Evolutionary conservation across 2,113 vertebrate species (phyloP).

Genomic region (Amphiprion ocellaris): DNA sequence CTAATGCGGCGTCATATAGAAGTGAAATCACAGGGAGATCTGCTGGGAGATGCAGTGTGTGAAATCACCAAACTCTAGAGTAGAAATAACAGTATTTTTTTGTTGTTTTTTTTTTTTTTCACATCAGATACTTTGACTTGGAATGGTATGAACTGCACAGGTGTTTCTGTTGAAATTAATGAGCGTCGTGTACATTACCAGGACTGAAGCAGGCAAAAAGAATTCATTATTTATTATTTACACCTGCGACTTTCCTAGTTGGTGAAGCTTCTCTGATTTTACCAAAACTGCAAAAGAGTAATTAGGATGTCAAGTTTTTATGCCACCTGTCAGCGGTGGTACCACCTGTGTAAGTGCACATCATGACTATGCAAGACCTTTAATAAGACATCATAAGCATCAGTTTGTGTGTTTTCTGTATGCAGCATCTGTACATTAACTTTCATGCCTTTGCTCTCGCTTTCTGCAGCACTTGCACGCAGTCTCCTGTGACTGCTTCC

Average conservation of each 20-base stretch:
- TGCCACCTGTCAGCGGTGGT: too few relatives aligned
- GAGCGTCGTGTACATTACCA: not conserved
- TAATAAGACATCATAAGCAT: not conserved
- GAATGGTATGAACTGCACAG: not conserved
- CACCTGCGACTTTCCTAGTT: not conserved
- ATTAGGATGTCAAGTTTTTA: not conserved
- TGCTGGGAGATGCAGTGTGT: not conserved
- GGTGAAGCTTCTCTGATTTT: not conserved
- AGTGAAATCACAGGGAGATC: not conserved
- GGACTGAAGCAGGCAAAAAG: not conserved
- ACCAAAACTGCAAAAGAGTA: not conserved
- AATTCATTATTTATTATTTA: not conserved
- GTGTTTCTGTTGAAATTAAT: not conserved
- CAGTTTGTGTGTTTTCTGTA: not conserved
- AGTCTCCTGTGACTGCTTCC: constrained; percentile 32
- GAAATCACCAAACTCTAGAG: not conserved
- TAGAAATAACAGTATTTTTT: not conserved
- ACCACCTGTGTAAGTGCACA: not conserved
- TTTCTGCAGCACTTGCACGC: not conserved
- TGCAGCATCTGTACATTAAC: not conserved
- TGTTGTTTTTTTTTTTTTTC: not conserved
- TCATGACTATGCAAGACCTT: not conserved
- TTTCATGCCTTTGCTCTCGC: not conserved
- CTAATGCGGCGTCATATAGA: not conserved
- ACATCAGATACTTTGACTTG: not conserved